Base-by-base conservation (phyloP, 2,113 vertebrate species). In the Sorex araneus region DNA sequence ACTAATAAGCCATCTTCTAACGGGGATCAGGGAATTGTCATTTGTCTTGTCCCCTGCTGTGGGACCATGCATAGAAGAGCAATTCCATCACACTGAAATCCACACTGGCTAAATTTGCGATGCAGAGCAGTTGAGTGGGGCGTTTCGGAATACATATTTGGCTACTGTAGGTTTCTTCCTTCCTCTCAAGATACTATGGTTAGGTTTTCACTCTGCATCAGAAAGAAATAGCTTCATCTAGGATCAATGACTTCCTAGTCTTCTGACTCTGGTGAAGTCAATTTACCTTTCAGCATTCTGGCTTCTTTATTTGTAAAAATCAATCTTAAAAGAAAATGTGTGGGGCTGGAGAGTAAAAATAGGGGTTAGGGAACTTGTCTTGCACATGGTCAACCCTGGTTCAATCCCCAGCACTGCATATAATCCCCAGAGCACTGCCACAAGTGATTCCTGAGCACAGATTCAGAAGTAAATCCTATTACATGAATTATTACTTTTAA, bases 201-300 rank as follows among this genome's bases (percentile, higher is more conserved):
- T 64, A 60, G 23, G 9, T 64, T 7, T 34, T 12, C 1, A 63
- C 2, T 90, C 13, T 91, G 60, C 47, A 71, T 36, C 43, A 77
- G 70, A 78, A 87, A 94, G 74, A 70, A 69, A 89, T 50, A n/a
- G 0, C 50, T 34, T 57, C 57, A 84, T 79, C 18, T 70, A 78
- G 74, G 27, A 81, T 30, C 13, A 57, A 69, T 32, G 9, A 60
- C 34, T 90, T 90, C 8, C 16, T 30, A 66, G 28, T 4, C 8
- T 82, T 92, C 70, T 40, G 34, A 79, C 76, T 76, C 84, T 88
- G 82, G 47, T 54, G 19, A 85, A 57, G 40, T 91, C 34, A 84
- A 0, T 60, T 69, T 64, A 71, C 21, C 25, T 70, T n/a, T 74
- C 71, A 67, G 69, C 34, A 70, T 82, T 12, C 32, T 60, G 45